A percentile compares a stretch with the other conserved stretches of the same genome.
phyloP scores from a whole-genome alignment of 2,888 invertebrate species.

The Agrotis clavis region DNA sequence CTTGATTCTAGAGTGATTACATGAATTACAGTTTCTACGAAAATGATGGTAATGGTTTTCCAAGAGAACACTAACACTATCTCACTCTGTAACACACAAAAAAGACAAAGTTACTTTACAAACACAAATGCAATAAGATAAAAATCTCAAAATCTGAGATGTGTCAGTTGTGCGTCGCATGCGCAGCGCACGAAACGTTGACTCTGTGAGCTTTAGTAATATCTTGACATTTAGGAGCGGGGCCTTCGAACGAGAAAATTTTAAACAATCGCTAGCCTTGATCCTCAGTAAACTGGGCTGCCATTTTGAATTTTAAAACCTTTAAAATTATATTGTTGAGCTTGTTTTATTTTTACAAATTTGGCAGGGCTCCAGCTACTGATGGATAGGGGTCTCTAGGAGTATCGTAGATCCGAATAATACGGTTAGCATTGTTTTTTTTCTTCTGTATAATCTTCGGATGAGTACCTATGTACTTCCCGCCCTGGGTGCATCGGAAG shows the following conservation, averaged over 20 bases:
- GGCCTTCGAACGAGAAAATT: conserved; percentile 36
- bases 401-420: background rate
- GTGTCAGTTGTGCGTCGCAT: conserved; percentile 19
- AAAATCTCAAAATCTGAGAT: conserved; percentile 42
- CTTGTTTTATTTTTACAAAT: background rate
- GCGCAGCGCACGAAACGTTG: conserved; percentile 58
- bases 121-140: conserved; percentile 6
- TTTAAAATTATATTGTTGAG: conserved; percentile 9
- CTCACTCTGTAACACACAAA: background rate
- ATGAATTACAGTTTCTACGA: background rate
- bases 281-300: conserved; percentile 26
- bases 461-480: no score
- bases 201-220: conserved; percentile 67
- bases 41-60: background rate
- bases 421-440: no score
- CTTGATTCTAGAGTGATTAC: background rate
- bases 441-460: no score
- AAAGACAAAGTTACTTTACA: background rate
- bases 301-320: background rate
- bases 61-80: background rate
- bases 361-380: background rate
- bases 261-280: conserved; percentile 48
- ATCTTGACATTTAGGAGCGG: conserved; percentile 55
- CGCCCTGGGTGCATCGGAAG: no score
- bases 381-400: background rate